Evolutionary conservation across 2,113 vertebrate species (phyloP).

Genomic region (Daphoenositta chrysoptera): DNA sequence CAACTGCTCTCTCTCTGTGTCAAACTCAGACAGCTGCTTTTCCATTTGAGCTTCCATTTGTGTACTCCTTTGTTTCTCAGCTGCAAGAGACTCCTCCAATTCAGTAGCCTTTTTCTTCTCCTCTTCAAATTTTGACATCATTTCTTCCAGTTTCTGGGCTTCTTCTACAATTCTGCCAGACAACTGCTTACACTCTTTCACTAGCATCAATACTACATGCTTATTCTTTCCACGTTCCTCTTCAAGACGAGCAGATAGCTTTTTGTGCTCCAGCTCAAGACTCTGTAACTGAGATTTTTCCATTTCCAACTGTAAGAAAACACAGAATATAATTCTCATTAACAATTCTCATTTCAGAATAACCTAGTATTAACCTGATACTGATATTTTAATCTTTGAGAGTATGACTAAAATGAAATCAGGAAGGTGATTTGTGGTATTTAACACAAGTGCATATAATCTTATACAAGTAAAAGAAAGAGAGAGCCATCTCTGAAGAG

Average conservation of each 20-base stretch:
- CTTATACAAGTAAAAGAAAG: background rate
- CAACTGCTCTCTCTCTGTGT: conserved; percentile 93
- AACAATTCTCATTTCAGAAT: background rate
- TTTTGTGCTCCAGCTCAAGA: conserved; percentile 91
- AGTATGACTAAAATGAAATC: background rate
- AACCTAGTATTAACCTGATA: background rate
- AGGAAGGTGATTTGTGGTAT: background rate
- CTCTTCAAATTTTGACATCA: conserved; percentile 84
- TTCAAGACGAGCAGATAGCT: conserved; percentile 86
- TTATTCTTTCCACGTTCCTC: conserved; percentile 96
- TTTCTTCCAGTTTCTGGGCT: conserved; percentile 87
- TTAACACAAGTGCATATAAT: background rate
- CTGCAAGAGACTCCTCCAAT: conserved; percentile 83
- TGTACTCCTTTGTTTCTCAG: conserved; percentile 81
- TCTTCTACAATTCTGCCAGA: conserved; percentile 89
- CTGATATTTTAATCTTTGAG: background rate
- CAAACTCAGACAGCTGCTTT: conserved; percentile 93
- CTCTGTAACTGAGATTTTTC: conserved; percentile 92
- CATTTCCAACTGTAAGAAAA: conserved; percentile 86
- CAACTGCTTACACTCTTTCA: conserved; percentile 94
- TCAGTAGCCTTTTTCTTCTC: conserved; percentile 79
- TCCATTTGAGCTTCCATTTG: conserved; percentile 92
- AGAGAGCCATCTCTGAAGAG: background rate
- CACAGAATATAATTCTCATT: background rate
- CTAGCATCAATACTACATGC: conserved; percentile 93